A percentile compares a stretch with the other conserved stretches of the same genome.
Conservation (phyloP, 1,140 invertebrate species). For the Lycorma delicatula region DNA sequence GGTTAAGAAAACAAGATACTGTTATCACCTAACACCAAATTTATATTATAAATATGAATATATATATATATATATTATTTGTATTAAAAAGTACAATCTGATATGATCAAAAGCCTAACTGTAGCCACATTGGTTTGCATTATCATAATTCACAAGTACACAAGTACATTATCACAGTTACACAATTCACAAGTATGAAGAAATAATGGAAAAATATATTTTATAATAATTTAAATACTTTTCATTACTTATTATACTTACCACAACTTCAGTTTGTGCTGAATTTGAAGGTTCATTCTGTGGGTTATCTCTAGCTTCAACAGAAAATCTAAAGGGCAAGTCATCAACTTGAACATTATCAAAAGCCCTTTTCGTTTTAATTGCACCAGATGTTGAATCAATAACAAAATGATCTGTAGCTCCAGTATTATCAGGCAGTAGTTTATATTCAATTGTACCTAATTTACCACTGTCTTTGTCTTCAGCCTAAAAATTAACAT, state of each 20-base stretch:
- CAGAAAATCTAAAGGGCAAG: constrained; percentile 63
- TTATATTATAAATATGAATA: too few species aligned
- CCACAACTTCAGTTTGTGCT: constrained; percentile 53
- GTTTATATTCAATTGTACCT: constrained; percentile 63
- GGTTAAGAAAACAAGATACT: too few species aligned
- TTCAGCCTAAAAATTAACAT: constrained; percentile 48
- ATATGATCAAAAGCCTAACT: too few species aligned
- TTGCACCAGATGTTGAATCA: constrained; percentile 60
- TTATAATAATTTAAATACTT: too few species aligned
- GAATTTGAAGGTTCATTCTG: constrained; percentile 48
- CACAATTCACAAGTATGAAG: too few species aligned
- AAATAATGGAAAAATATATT: too few species aligned
- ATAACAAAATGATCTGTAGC: constrained; percentile 62
- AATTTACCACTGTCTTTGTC: constrained; percentile 74
- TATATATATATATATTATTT: too few species aligned
- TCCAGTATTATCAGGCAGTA: constrained; percentile 48
- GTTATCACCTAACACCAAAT: too few species aligned
- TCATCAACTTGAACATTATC: constrained; percentile 50
- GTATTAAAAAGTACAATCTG: too few species aligned
- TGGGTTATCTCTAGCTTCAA: constrained; percentile 68
- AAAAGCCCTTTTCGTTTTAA: constrained; percentile 61
- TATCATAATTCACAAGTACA: too few species aligned
- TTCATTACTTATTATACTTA: constrained; percentile 37
- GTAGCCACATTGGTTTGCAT: too few species aligned
- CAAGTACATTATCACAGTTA: too few species aligned